Base-by-base conservation (phyloP, 1,140 invertebrate genomes). In the Teleogryllus occipitalis region DNA sequence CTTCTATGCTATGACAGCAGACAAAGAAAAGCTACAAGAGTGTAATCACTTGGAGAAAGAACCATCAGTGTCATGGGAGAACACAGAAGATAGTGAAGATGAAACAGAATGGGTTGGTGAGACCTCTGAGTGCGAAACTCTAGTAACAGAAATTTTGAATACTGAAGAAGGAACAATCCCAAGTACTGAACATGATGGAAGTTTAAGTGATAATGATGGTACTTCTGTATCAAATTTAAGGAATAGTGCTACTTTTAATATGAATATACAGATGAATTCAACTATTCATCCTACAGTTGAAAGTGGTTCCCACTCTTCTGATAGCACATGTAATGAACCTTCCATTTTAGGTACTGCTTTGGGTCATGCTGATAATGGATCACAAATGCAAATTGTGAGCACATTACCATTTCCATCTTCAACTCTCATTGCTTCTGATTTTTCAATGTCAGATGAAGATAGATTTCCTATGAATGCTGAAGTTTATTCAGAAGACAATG, bases 1-100 rank as follows among this genome's bases (percentile, higher is more conserved):
- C 81, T 89, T 89, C 81, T 89, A 88, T 80, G 87, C 87, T n/a
- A 48, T 47, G 47, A 49, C 76, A 7, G 22, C 76, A 47, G 21
- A 47, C 12, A 77, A 48, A 22, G 65, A 54, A 14, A 74, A 47
- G 18, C n/a, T 65, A 39, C 15, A 46, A 22, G 73, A 73, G 46
- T 12, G 3, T 8, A 72, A n/a, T 46, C 2, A 49, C 8, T 3
- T 12, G 21, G 77, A 72, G 8, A 72, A 21, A n/a, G 78, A 79
- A n/a, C 46, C 46, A 48, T 47, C 46, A 72, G 47, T 46, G 27
- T 74, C 78, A 79, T 73, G 65, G 65, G 73, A 79, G 54, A 77
- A 80, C 73, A 46, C 72, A 76, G 74, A 82, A 73, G 72, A 81
- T 76, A 79, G 82, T 80, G 75, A 83, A 80, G 82, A 82, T 73